Base-by-base conservation (phyloP, 2,113 vertebrate species). In the Brachypteracias leptosomus region DNA sequence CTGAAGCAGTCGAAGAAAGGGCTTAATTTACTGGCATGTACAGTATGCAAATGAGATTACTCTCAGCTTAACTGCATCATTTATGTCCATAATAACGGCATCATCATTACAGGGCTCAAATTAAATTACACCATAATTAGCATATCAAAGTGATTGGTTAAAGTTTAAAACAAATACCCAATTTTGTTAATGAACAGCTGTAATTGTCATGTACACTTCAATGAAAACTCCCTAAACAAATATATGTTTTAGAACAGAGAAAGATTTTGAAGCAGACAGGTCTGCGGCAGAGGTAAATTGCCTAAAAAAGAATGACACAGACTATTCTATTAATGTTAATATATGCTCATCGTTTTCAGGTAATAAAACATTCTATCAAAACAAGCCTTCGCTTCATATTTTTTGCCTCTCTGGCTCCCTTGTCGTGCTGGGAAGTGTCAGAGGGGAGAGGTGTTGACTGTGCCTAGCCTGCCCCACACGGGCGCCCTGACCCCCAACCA, bases 21-120 rank as follows among this genome's bases (percentile, higher is more conserved):
- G 98, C 98, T 99, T 99, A 99, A 99, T 99, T 99, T 99, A 99
- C 99, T 99, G 99, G 99, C 99, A 99, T 99, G 99, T 99, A 99
- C 99, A 99, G 99, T 99, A 99, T 99, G 99, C 99, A 99, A 99
- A 99, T 99, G 99, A 99, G 99, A 99, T 99, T 99, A 99, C 99
- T 99, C 99, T 99, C 99, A 98, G 99, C 99, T 99, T 99, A 99
- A 99, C 99, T 99, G 99, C 99, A 99, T 99, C 99, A 99, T 99
- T 99, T 99, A 99, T 99, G 99, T 99, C 99, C 99, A 99, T 99
- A 99, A 99, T 99, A 99, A 99, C 99, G 98, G 99, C 99, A 99
- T 99, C 99, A 99, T 99, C 99, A 99, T 99, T 99, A 99, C 98
- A 98, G 99, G 98, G 98, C 99, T 99, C 99, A 99, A 99, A 99